A percentile compares a stretch with the other conserved stretches of the same genome.
These are phyloP conservation scores for Diadema setosum DNA, from an alignment of 35 echinoderm and acorn worm genomes.

Conservation along the genomic window DNA sequence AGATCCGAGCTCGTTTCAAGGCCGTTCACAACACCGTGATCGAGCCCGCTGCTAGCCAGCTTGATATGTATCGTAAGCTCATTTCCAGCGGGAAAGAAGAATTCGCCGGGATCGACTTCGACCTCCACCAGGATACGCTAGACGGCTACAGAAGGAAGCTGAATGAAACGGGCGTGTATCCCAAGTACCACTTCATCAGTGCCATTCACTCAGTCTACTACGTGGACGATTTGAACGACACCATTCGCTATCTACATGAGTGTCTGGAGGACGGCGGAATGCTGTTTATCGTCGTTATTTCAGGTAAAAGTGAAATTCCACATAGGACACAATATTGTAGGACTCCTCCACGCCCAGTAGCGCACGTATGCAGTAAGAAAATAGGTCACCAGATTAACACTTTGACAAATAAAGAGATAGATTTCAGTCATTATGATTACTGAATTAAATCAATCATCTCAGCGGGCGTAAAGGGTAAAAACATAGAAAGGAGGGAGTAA, in stretches of 20 bases:
- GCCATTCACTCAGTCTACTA: constrained; percentile 76
- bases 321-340: too few relatives aligned
- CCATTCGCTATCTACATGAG: constrained; percentile 33
- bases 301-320: background rate
- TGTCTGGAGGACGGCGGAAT: constrained; percentile 44
- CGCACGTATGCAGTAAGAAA: too few relatives aligned
- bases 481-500: too few relatives aligned
- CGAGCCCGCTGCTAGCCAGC: background rate
- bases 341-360: too few relatives aligned
- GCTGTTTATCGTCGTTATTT: constrained; percentile 3
- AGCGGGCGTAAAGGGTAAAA: too few relatives aligned
- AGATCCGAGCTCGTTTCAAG: background rate
- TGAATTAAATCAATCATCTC: too few relatives aligned
- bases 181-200: constrained; percentile 70
- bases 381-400: too few relatives aligned
- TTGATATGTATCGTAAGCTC: background rate
- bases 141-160: background rate
- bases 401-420: too few relatives aligned
- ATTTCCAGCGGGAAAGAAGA: background rate
- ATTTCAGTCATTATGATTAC: too few relatives aligned
- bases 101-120: background rate
- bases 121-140: constrained; percentile 24
- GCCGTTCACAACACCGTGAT: background rate
- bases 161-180: background rate
- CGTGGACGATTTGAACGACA: background rate